phyloP scores from a whole-genome alignment of 2,888 invertebrate species.

The Hemicrepidius hirtus region DNA sequence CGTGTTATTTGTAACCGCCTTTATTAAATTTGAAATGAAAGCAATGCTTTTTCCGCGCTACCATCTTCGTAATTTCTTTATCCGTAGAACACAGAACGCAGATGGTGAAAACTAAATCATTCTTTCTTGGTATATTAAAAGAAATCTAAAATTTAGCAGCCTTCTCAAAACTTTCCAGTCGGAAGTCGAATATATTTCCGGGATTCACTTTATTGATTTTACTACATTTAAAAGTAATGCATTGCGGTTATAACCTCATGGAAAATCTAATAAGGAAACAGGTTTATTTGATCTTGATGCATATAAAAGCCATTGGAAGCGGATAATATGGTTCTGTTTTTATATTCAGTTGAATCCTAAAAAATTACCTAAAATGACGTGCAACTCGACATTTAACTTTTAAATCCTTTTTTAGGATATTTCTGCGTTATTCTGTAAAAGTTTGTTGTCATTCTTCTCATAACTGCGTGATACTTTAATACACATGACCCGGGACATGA shows the following conservation, averaged over 20 bases:
- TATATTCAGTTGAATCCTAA: too few relatives aligned
- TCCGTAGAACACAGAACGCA: conserved; percentile 64
- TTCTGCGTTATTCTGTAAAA: too few relatives aligned
- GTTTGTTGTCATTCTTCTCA: too few relatives aligned
- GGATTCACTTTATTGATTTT: conserved; percentile 15
- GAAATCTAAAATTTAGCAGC: conserved; percentile 65
- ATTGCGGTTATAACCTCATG: background rate
- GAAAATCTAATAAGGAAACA: too few relatives aligned
- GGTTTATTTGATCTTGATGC: too few relatives aligned
- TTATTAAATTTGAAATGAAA: conserved; percentile 67
- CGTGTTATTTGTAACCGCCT: conserved; percentile 62
- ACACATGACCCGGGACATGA: too few relatives aligned
- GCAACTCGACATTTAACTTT: too few relatives aligned
- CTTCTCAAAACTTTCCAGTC: conserved; percentile 49
- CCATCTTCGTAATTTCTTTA: conserved; percentile 67
- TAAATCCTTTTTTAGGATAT: too few relatives aligned
- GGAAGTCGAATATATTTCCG: conserved; percentile 38
- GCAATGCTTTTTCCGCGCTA: conserved; percentile 65
- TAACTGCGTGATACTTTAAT: too few relatives aligned
- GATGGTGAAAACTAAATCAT: conserved; percentile 67
- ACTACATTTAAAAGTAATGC: background rate
- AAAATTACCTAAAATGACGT: too few relatives aligned
- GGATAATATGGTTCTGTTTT: too few relatives aligned
- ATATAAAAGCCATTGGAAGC: too few relatives aligned
- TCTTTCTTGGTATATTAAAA: conserved; percentile 65